Conservation (phyloP, 1,140 invertebrate species). For the Leucophenga varia region DNA sequence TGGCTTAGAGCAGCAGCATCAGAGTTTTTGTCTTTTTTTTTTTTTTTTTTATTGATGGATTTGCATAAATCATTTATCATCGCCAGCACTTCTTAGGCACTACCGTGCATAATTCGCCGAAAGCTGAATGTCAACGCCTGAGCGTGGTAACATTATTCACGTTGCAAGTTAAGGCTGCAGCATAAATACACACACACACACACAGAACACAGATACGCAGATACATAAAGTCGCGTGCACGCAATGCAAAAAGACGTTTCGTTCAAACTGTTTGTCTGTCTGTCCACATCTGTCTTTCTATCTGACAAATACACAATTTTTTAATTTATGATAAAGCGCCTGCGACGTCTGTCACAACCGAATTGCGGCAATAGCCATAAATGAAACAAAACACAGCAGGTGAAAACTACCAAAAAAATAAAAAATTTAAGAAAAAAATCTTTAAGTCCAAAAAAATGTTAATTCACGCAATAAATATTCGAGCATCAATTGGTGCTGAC, state of each 20-base stretch:
- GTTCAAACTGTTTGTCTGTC: slow-evolving; percentile 11
- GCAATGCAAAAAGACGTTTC: no score
- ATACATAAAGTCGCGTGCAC: no score
- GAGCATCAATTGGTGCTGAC: slow-evolving; percentile 9
- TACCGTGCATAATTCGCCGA: no score
- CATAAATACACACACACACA: slow-evolving; percentile 16
- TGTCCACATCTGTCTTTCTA: slow-evolving; percentile 1
- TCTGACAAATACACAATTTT: slow-evolving; percentile 34
- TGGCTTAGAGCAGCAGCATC: no score
- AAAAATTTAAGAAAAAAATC: slow-evolving; percentile 13
- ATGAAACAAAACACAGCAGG: slow-evolving; percentile 49
- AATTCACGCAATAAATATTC: slow-evolving; percentile 26
- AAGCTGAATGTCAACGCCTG: background rate
- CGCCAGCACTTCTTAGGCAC: no score
- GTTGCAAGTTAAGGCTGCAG: slow-evolving; percentile 21
- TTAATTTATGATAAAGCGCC: slow-evolving; percentile 54
- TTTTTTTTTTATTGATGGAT: no score
- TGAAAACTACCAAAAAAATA: slow-evolving; percentile 48
- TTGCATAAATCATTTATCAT: no score
- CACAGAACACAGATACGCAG: slow-evolving; percentile 6
- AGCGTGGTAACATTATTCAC: slow-evolving; percentile 37
- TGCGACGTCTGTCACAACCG: slow-evolving; percentile 51
- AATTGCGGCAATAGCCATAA: slow-evolving; percentile 54
- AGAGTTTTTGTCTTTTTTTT: no score
- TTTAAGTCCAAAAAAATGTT: no score